A percentile compares a stretch with the other conserved stretches of the same genome.
Evolutionary conservation across 2,113 vertebrate species (phyloP).

Genomic region (Astatoreochromis straeleni): DNA sequence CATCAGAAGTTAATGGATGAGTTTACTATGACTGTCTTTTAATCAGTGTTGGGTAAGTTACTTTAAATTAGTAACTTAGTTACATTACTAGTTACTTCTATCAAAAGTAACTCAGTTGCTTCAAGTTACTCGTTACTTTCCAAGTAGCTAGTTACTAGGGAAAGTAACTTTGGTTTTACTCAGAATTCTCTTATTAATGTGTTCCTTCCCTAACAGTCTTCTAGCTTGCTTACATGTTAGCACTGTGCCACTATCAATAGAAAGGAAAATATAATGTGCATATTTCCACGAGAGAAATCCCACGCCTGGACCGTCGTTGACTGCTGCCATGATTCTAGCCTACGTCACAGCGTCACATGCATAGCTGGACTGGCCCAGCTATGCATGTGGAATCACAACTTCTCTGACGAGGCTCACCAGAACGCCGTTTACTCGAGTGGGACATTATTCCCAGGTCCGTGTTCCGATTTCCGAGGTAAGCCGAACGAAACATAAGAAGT

Average conservation of each 20-base stretch:
- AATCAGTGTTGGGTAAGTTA: not conserved
- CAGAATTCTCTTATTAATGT: not conserved
- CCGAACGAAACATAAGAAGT: not conserved
- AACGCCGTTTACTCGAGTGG: not conserved
- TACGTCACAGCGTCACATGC: no score
- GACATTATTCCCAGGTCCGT: rapidly evolving
- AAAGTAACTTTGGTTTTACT: not conserved
- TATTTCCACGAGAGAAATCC: no score
- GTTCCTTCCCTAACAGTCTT: not conserved
- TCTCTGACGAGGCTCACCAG: not conserved
- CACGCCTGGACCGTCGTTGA: no score
- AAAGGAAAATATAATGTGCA: no score
- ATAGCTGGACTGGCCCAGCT: rapidly evolving
- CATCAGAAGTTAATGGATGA: not conserved
- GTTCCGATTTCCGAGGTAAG: not conserved
- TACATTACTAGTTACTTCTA: not conserved
- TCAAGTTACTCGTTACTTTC: not conserved
- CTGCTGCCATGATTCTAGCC: no score
- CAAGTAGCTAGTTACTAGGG: not conserved
- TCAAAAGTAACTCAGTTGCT: not conserved
- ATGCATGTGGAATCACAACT: not conserved
- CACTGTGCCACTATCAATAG: no score
- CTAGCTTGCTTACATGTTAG: no score
- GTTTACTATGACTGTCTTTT: not conserved
- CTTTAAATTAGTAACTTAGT: not conserved